Conservation (phyloP, 2,113 vertebrate genomes). For the Steatornis caripensis region DNA sequence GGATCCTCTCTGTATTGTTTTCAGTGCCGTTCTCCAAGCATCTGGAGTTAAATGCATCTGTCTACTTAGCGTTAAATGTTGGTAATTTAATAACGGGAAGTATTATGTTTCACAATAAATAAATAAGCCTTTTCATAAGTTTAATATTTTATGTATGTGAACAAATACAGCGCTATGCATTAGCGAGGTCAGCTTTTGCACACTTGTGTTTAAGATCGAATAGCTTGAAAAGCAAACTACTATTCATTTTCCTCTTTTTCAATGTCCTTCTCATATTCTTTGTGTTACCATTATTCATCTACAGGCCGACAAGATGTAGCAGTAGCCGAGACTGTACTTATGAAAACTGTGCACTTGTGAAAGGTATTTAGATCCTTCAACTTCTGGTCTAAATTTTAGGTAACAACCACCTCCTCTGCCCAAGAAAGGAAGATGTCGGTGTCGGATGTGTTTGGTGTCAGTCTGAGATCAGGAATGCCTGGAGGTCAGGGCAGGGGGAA, state of each 20-base stretch:
- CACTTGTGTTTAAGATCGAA: not conserved
- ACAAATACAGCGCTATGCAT: not conserved
- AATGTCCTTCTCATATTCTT: not conserved
- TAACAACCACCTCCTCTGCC: not conserved
- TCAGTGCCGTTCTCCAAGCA: not conserved
- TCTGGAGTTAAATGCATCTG: conserved; percentile 12
- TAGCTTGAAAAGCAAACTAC: not conserved
- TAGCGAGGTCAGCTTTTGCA: not conserved
- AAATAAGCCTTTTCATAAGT: conserved; percentile 16
- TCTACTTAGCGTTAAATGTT: conserved; percentile 3
- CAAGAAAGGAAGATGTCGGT: not conserved
- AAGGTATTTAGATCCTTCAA: not conserved
- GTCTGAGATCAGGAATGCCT: not conserved
- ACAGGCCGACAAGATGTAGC: not conserved
- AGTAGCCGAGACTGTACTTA: not conserved
- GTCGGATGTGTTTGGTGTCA: not conserved
- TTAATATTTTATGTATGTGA: conserved; percentile 14
- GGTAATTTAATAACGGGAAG: conserved; percentile 18
- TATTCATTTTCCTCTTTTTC: not conserved
- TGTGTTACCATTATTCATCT: not conserved
- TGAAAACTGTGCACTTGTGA: not conserved
- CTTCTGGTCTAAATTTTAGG: not conserved
- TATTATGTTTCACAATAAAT: not conserved
- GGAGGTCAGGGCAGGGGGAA: not conserved
- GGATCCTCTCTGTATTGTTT: conserved; percentile 2